phyloP scores from a whole-genome alignment of 2,113 vertebrate species.

The Ameiurus melas region DNA sequence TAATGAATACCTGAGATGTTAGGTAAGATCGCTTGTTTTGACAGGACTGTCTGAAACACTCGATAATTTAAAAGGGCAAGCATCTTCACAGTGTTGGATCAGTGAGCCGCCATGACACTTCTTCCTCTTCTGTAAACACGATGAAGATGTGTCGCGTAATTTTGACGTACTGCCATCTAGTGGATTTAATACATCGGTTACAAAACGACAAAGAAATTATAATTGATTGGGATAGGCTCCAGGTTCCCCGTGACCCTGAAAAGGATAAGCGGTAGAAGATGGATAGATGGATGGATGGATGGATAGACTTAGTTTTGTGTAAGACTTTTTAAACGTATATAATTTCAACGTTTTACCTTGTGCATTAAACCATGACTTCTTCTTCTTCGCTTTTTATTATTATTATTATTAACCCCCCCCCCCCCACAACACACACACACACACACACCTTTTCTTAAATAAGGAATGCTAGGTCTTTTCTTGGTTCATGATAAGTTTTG shows the following conservation, averaged over 20 bases:
- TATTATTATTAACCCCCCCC: too few species aligned
- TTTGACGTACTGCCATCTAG: conserved; percentile 18
- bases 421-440: too few species aligned
- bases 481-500: neutral
- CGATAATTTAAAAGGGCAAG: conserved; percentile 33
- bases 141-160: neutral
- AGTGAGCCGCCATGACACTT: conserved; percentile 31
- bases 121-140: neutral
- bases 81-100: conserved; percentile 5
- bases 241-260: too few species aligned
- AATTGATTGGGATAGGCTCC: neutral
- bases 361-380: too few species aligned
- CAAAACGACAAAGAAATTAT: neutral
- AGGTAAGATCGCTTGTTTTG: neutral
- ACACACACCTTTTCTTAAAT: too few species aligned
- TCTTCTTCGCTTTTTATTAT: too few species aligned
- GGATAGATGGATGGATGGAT: too few species aligned
- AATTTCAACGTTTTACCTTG: too few species aligned
- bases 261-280: too few species aligned
- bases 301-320: neutral
- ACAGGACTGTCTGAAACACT: conserved; percentile 7
- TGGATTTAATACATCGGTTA: neutral
- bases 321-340: neutral
- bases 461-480: neutral
- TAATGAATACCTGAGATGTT: conserved; percentile 34